phyloP scores from a whole-genome alignment of 2,113 vertebrate genomes.

The Podarcis raffonei region DNA sequence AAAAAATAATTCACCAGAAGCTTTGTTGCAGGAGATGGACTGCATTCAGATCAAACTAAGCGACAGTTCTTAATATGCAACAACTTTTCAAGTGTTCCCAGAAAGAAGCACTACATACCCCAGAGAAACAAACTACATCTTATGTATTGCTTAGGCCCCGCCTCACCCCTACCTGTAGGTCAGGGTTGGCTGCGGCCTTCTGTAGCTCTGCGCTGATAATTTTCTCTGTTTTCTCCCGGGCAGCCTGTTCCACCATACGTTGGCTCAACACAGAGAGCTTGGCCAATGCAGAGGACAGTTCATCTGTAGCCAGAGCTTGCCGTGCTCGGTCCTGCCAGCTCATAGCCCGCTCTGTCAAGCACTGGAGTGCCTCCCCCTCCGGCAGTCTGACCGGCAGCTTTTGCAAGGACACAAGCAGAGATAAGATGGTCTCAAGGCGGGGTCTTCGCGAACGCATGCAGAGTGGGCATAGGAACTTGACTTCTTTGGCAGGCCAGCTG shows the following conservation, averaged over 20 bases:
- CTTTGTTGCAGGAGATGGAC: not conserved
- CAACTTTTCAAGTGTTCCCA: not conserved
- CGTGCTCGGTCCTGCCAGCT: slow-evolving; percentile 97
- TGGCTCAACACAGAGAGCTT: slow-evolving; percentile 97
- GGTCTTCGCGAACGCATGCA: slow-evolving; percentile 95
- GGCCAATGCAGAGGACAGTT: slow-evolving; percentile 95
- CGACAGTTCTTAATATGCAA: not conserved
- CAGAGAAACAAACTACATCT: not conserved
- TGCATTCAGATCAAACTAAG: not conserved
- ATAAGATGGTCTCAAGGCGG: slow-evolving; percentile 94
- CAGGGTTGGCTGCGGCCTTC: slow-evolving; percentile 97
- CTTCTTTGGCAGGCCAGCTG: slow-evolving; percentile 93
- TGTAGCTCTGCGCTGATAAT: slow-evolving; percentile 98
- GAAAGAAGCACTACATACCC: not conserved
- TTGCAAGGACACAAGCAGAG: slow-evolving; percentile 94
- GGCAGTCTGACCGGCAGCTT: slow-evolving; percentile 94
- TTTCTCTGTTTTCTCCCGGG: slow-evolving; percentile 96
- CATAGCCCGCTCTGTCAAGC: slow-evolving; percentile 96
- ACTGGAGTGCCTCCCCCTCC: slow-evolving; percentile 94
- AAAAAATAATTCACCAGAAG: not conserved
- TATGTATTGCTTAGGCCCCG: fast-evolving
- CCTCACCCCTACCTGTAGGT: slow-evolving; percentile 85
- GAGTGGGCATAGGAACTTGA: slow-evolving; percentile 94
- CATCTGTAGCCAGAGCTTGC: slow-evolving; percentile 92
- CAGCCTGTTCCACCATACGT: slow-evolving; percentile 98